phyloP scores from a whole-genome alignment of 1,140 invertebrate species.

The Zaprionus kolodkinae region DNA sequence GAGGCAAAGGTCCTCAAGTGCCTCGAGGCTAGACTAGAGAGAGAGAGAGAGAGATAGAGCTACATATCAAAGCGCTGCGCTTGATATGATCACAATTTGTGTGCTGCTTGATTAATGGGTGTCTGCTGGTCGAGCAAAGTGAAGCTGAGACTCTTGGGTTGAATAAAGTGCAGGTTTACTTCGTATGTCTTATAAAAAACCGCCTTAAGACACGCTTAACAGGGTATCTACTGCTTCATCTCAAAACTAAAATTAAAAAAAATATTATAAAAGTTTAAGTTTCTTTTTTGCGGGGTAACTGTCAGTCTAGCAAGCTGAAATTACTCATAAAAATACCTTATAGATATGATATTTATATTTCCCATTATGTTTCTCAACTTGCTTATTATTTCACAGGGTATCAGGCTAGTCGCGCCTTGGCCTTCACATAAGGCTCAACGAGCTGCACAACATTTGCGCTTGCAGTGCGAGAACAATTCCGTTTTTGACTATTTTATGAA shows the following conservation, averaged over 20 bases:
- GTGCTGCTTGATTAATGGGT: not conserved
- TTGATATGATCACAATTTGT: not conserved
- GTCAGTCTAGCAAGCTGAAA: no score
- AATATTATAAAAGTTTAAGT: no score
- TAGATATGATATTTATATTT: no score
- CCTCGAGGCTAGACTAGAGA: not conserved
- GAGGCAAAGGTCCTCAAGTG: not conserved
- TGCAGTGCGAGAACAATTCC: not conserved
- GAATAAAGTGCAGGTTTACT: no score
- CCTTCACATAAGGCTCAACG: not conserved
- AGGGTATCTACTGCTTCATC: no score
- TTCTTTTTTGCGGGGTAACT: no score
- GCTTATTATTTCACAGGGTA: not conserved
- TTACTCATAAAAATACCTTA: no score
- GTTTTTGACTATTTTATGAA: conserved; percentile 7
- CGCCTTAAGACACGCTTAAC: no score
- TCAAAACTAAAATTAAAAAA: no score
- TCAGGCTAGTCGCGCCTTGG: not conserved
- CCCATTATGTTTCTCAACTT: no score
- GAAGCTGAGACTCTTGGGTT: not conserved
- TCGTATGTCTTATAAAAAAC: no score
- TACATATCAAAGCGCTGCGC: not conserved
- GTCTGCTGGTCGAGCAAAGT: not conserved
- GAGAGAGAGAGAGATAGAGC: not conserved
- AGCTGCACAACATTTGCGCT: not conserved